These are phyloP conservation scores for Drosophila kepulauana DNA, from an alignment of 1,140 invertebrate genomes.

Conservation along the genomic window DNA sequence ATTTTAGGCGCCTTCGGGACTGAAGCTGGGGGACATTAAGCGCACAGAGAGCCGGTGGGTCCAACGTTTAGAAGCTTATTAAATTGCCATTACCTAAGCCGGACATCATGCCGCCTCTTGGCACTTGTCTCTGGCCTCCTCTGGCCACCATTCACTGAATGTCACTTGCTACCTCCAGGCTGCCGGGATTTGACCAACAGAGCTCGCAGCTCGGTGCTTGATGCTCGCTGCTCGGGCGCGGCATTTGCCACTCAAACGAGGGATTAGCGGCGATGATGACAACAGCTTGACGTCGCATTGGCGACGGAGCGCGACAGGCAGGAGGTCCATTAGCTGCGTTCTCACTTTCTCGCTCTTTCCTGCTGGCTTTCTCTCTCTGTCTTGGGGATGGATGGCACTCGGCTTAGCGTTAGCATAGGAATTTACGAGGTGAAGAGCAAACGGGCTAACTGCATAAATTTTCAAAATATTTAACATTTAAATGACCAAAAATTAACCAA, in stretches of 20 bases:
- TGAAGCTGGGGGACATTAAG: conserved; percentile 10
- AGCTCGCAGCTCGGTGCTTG: conserved; percentile 11
- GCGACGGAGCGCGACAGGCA: conserved; percentile 43
- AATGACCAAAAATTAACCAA: conserved; percentile 71
- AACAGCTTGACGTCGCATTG: conserved; percentile 69
- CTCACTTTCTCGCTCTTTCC: background rate
- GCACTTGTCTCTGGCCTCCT: background rate
- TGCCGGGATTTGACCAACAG: conserved; percentile 1
- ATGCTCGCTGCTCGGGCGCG: conserved; percentile 32
- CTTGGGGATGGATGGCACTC: background rate
- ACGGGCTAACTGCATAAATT: conserved; percentile 57
- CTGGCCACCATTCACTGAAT: background rate
- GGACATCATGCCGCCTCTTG: conserved; percentile 54
- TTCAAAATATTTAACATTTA: conserved; percentile 76
- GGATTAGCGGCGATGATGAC: conserved; percentile 81
- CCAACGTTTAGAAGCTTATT: conserved; percentile 71
- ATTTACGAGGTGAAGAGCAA: conserved; percentile 12
- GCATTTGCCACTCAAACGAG: conserved; percentile 80
- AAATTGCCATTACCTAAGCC: conserved; percentile 81
- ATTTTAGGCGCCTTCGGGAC: conserved; percentile 12
- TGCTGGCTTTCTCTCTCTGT: conserved; percentile 4
- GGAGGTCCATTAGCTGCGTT: conserved; percentile 64
- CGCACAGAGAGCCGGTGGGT: conserved; percentile 35
- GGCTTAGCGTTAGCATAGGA: conserved; percentile 6
- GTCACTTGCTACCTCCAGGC: background rate